Conservation (phyloP, 2,113 vertebrate species). For the Alosa alosa region DNA sequence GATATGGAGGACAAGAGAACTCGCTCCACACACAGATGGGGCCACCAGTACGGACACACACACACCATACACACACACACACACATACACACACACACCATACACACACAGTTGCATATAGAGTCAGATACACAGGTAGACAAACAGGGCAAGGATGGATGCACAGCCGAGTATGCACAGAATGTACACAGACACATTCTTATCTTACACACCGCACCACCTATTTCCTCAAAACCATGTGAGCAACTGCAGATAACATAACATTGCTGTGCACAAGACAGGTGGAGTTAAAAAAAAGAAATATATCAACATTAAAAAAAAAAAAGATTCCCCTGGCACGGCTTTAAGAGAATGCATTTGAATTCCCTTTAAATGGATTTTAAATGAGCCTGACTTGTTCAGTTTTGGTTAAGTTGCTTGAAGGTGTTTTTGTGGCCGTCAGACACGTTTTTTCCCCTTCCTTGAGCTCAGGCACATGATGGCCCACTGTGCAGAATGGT, state of each 20-base stretch:
- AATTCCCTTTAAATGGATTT: neutral
- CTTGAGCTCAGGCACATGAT: neutral
- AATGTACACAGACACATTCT: constrained; percentile 22
- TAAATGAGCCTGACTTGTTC: neutral
- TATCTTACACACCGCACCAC: neutral
- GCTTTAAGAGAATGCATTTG: neutral
- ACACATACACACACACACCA: constrained; percentile 4
- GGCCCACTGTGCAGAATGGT: neutral
- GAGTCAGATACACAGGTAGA: constrained; percentile 38
- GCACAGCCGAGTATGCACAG: neutral
- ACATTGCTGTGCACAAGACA: neutral
- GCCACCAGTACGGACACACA: constrained; percentile 18
- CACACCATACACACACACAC: constrained; percentile 17
- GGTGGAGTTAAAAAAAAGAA: neutral
- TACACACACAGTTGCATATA: neutral
- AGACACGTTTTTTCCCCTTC: neutral
- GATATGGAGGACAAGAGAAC: constrained; percentile 23
- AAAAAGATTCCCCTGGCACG: neutral
- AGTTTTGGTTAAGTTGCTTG: constrained; percentile 8
- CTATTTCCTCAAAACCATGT: neutral
- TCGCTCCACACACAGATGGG: constrained; percentile 26
- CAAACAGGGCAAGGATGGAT: constrained; percentile 27
- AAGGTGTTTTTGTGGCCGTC: constrained; percentile 18
- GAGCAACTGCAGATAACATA: constrained; percentile 6
- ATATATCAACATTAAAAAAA: neutral